Evolutionary conservation across 2,888 invertebrate species (phyloP).

Genomic region (Agriopis aurantiaria): DNA sequence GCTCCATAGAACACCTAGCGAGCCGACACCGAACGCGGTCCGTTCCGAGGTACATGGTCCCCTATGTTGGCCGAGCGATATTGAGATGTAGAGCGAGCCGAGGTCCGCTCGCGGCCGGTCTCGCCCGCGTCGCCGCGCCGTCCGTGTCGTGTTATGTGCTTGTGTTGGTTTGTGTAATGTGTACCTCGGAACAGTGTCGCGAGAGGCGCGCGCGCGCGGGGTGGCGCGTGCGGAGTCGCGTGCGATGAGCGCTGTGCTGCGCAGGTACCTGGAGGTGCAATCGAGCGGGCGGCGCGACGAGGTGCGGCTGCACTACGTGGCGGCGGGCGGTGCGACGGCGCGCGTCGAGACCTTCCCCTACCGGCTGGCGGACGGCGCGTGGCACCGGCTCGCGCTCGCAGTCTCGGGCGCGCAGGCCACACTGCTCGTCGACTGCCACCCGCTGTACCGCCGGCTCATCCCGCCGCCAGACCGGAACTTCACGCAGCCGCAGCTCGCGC

Average conservation of each 20-base stretch:
- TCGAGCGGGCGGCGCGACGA: constrained; percentile 95
- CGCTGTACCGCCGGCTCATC: constrained; percentile 92
- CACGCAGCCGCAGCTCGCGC: constrained; percentile 89
- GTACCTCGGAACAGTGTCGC: constrained; percentile 85
- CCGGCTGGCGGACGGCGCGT: constrained; percentile 94
- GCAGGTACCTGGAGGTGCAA: constrained; percentile 96
- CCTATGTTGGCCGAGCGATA: constrained; percentile 84
- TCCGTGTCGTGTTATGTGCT: constrained; percentile 73
- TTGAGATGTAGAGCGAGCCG: constrained; percentile 87
- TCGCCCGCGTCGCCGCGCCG: constrained; percentile 59
- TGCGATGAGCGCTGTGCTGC: constrained; percentile 60
- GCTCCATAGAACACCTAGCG: constrained; percentile 67
- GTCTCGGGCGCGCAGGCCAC: constrained; percentile 94
- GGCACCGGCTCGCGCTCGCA: constrained; percentile 95
- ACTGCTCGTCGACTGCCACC: constrained; percentile 94
- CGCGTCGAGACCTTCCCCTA: constrained; percentile 95
- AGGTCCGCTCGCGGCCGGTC: constrained; percentile 74
- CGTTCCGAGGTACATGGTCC: constrained; percentile 88
- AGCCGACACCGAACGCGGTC: constrained; percentile 79
- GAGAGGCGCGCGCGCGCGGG: constrained; percentile 59
- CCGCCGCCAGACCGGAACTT: constrained; percentile 92
- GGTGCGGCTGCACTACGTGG: constrained; percentile 93
- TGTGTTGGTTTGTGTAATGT: constrained; percentile 82
- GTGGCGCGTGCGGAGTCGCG: constrained; percentile 42
- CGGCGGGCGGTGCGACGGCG: constrained; percentile 86